Evolutionary conservation across 1,140 invertebrate species (phyloP), one percentile per base, ranked within the genome.

Genomic region (Proales similis): DNA sequence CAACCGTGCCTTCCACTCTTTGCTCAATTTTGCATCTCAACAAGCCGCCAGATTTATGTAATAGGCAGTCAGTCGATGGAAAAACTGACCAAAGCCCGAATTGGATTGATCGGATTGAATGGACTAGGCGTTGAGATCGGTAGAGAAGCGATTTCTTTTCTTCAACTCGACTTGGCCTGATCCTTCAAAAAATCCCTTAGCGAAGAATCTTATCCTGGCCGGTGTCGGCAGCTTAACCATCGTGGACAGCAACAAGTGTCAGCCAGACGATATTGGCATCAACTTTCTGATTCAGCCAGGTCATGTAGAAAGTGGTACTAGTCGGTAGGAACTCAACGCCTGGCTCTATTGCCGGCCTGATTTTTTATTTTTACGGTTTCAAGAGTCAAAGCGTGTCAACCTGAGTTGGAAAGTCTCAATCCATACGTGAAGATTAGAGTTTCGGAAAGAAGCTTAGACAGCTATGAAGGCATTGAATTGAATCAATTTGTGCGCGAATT

Each of bases 121-220:
- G 73, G 73, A 46, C 66, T 77, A 42, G 75, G 75, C 39, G 67
- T 76, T 61, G 75, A 77, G 67, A 75, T 77, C 49, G 75, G 73
- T 75, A 67, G 61, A 66, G 30, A 29, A 46, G 14, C 11, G 17
- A 32, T 14, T n/a, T 30, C 11, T 29, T 11, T 12, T n/a, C 9
- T 29, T 32, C 2, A 22, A 12, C 19, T 7, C 20, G 17, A 14
- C 48, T 32, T 24, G 42, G 3, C 20, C 12, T n/a, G 24, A 17
- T 27, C 19, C 60, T 53, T 62, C n/a, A n/a, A n/a, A n/a, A n/a
- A 62, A 51, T 63, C 64, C 71, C 70, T 62, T 68, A 76, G 74
- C 73, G 5, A 76, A 76, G 65, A 75, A 76, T 63, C 67, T 75
- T 46, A 71, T 71, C 11, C 63, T 75, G 19, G 73, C 73, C 46